Evolutionary conservation across 2,888 invertebrate species (phyloP), one percentile per base, ranked within the genome.

Genomic region (Lampropteryx suffumata): DNA sequence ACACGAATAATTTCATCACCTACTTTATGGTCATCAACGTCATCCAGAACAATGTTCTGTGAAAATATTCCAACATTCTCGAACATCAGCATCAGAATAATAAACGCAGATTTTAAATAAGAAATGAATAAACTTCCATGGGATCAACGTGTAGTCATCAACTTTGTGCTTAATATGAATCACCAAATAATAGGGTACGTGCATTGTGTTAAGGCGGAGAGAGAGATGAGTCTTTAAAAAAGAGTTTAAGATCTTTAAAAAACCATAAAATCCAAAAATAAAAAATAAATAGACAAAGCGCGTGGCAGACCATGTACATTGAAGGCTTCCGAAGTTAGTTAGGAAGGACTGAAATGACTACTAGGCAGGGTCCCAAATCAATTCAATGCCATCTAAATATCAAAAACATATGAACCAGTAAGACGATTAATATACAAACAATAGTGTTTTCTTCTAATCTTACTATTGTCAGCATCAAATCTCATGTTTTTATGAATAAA

Each of bases 161-260:
- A 51, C 41, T 51, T 60, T 51, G 55, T 57, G 43, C 51, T 58
- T 62, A 60, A 58, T 53, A 61, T 69, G 65, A 62, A 55, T 66
- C 65, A 59, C 59, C 54, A 56, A 59, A 59, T 61, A 57, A 63
- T 61, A 61, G 55, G 59, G 43, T 57, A 55, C 17, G 17, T 59
- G 59, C 45, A 46, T 45, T 41, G 59, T 50, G 39, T 57, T 56
- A 47, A 47, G 37, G 35, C 32, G 13, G 34, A 13, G 21, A 14
- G 21, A 21, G 21, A n/a, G 24, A 24, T 17, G 3, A 21, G 10
- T 14, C 12, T 34, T 34, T 10, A 1, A 33, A 17, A 17, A 34
- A 5, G 3, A 34, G 10, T 24, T 21, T 6, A 24, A 24, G 24
- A 24, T 1, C 24, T n/a, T n/a, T n/a, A n/a, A 24, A 24, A 3